Evolutionary conservation across 2,113 vertebrate species (phyloP).

Genomic region (Cyphomyrus discorhynchus): DNA sequence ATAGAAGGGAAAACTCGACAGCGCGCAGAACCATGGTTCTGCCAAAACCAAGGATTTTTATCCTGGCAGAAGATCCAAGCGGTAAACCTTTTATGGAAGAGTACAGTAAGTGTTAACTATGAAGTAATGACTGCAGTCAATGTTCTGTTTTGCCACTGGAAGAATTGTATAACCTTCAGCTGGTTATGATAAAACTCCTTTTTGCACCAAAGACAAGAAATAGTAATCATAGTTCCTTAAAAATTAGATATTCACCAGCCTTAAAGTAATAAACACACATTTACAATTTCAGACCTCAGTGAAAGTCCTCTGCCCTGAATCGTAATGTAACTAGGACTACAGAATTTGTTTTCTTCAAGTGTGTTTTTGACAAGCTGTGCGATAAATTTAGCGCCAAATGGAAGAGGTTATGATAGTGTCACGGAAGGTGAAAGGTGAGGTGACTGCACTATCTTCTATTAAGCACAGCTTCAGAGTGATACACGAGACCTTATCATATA

Average conservation of each 20-base stretch:
- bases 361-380: not conserved
- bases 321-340: not conserved
- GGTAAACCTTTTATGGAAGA: not conserved
- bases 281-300: not conserved
- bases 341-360: not conserved
- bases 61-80: not conserved
- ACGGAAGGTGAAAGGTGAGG: not conserved
- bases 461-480: conserved; percentile 8
- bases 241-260: not conserved
- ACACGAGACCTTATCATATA: not conserved
- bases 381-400: not conserved
- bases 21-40: not conserved
- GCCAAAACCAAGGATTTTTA: not conserved
- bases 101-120: not conserved
- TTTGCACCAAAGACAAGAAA: not conserved
- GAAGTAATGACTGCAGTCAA: not conserved
- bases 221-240: not conserved
- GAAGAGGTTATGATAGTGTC: not conserved
- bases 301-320: not conserved
- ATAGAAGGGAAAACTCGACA: not conserved
- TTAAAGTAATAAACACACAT: not conserved
- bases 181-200: not conserved
- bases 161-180: not conserved
- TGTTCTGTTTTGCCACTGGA: not conserved
- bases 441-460: not conserved